phyloP scores from a whole-genome alignment of 2,888 invertebrate genomes.

The Liposcelis brunnea region DNA sequence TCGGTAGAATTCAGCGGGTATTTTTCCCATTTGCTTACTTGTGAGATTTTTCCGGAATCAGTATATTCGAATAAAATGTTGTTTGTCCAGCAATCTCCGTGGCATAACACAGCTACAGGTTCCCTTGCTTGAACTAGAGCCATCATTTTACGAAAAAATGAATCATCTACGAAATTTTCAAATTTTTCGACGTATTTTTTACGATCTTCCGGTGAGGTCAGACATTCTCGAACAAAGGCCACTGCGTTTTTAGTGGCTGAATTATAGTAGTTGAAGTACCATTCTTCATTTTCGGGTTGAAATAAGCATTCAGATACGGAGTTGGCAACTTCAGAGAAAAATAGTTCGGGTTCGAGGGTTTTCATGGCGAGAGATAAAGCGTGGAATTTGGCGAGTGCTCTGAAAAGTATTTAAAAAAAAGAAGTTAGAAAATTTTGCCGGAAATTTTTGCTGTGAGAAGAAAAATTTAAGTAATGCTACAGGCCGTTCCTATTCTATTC shows the following conservation, averaged over 20 bases:
- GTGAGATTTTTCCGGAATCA: conserved; percentile 32
- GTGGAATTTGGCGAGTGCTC: conserved; percentile 44
- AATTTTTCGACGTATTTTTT: conserved; percentile 39
- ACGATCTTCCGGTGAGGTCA: conserved; percentile 23
- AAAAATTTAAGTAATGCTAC: too few relatives aligned
- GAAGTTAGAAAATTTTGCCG: too few relatives aligned
- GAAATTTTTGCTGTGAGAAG: too few relatives aligned
- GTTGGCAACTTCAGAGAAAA: conserved; percentile 27
- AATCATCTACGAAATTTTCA: conserved; percentile 39
- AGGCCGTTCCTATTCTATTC: too few relatives aligned
- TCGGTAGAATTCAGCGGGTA: too few relatives aligned
- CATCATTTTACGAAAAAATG: conserved; percentile 50
- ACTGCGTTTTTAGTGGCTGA: conserved; percentile 42
- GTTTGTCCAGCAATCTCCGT: conserved; percentile 62
- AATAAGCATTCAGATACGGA: conserved; percentile 38
- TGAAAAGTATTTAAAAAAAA: conserved; percentile 8
- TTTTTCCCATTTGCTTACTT: conserved; percentile 24
- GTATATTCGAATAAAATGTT: conserved; percentile 47
- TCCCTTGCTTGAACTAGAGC: conserved; percentile 41
- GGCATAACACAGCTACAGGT: conserved; percentile 49
- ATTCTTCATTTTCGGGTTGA: conserved; percentile 43
- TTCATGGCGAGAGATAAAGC: conserved; percentile 46
- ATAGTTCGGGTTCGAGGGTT: conserved; percentile 32
- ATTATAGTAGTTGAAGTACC: conserved; percentile 50
- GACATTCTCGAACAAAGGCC: too few relatives aligned